phyloP scores from a whole-genome alignment of 2,888 invertebrate species.

The Allygus modestus region DNA sequence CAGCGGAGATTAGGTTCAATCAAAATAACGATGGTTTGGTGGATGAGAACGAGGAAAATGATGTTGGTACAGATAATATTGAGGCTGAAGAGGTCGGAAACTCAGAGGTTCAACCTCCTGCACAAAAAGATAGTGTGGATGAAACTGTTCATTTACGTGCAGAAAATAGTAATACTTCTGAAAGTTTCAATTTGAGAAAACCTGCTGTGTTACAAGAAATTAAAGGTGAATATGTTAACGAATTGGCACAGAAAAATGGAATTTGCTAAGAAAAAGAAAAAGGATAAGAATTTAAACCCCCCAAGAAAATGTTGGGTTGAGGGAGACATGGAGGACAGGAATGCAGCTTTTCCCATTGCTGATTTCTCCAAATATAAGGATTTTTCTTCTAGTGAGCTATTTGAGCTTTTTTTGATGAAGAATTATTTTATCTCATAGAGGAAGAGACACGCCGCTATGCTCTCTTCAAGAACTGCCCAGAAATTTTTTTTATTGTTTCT shows the following conservation, averaged over 20 bases:
- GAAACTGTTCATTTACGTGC: constrained; percentile 19
- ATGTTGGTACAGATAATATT: constrained; percentile 22
- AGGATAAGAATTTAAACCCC: constrained; percentile 26
- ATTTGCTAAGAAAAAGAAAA: constrained; percentile 48
- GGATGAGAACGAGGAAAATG: constrained; percentile 39
- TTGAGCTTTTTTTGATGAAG: too few relatives aligned
- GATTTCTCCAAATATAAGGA: constrained; percentile 63
- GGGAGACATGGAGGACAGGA: constrained; percentile 47
- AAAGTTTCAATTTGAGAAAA: constrained; percentile 50
- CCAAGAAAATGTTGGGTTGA: constrained; percentile 40
- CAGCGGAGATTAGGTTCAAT: constrained; percentile 60
- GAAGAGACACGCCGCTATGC: too few relatives aligned
- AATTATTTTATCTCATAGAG: too few relatives aligned
- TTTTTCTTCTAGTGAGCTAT: constrained; percentile 51
- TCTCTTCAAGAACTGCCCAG: too few relatives aligned
- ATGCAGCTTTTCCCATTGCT: constrained; percentile 57
- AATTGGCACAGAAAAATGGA: constrained; percentile 51
- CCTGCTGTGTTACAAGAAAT: constrained; percentile 44
- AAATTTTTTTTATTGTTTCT: too few relatives aligned
- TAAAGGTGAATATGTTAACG: constrained; percentile 33
- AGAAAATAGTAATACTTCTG: constrained; percentile 38
- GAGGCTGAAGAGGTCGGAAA: neutral
- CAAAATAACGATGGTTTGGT: constrained; percentile 30
- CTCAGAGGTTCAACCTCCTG: constrained; percentile 31
- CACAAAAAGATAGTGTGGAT: constrained; percentile 17